Conservation (phyloP, 1,140 invertebrate species). For the Rhopalosiphum padi region DNA sequence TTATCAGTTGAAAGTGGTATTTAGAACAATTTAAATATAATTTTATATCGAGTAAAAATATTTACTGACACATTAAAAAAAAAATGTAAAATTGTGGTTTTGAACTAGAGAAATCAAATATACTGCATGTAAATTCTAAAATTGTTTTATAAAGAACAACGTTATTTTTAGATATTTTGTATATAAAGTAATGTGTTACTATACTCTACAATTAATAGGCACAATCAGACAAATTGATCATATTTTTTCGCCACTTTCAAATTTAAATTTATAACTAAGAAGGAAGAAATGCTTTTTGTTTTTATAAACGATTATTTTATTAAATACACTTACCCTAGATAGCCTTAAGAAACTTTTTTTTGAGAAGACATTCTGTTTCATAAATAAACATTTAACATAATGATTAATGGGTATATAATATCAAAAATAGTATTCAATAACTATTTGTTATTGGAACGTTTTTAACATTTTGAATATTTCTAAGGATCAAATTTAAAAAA, state of each 20-base stretch:
- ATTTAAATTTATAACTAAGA: background rate
- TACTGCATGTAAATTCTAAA: background rate
- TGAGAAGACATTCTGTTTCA: too few species aligned
- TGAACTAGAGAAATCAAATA: background rate
- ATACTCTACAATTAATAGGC: too few species aligned
- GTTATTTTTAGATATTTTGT: background rate
- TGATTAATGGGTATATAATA: too few species aligned
- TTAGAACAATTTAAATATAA: slow-evolving; percentile 7
- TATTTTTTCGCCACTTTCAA: background rate
- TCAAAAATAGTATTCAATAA: too few species aligned
- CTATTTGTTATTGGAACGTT: too few species aligned
- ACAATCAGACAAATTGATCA: background rate
- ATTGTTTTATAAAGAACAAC: background rate
- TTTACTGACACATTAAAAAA: background rate
- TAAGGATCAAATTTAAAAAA: too few species aligned
- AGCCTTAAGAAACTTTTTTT: too few species aligned
- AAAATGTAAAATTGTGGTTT: background rate
- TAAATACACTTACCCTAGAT: too few species aligned
- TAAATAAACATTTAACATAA: too few species aligned
- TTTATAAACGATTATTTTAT: background rate
- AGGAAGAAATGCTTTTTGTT: background rate
- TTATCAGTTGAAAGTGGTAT: background rate
- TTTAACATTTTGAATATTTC: too few species aligned
- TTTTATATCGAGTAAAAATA: background rate
- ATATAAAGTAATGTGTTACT: too few species aligned